phyloP scores from a whole-genome alignment of 2,888 invertebrate species.

The Diarsia dahlii region DNA sequence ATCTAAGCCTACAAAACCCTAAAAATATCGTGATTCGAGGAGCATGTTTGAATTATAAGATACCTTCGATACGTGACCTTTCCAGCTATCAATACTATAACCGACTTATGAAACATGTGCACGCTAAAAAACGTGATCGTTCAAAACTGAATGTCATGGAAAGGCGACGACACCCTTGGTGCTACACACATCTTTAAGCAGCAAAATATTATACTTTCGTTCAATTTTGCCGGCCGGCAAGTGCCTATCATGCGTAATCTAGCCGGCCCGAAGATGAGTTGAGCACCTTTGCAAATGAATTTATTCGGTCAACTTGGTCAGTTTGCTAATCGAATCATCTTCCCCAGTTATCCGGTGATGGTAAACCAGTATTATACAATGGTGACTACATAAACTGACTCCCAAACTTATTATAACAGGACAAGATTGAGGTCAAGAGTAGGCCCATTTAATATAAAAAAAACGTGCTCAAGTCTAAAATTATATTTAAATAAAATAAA shows the following conservation, averaged over 20 bases:
- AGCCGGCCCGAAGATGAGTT: not conserved
- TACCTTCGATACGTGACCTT: conserved; percentile 59
- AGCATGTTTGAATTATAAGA: conserved; percentile 44
- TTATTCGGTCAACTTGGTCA: not conserved
- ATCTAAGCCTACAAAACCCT: not conserved
- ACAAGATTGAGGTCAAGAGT: too few species aligned
- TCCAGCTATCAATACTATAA: conserved; percentile 39
- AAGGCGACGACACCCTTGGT: not conserved
- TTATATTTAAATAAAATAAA: not conserved
- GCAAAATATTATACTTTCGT: not conserved
- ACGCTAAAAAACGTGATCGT: conserved; percentile 41
- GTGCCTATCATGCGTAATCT: not conserved
- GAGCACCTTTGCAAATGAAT: not conserved
- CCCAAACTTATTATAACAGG: too few species aligned
- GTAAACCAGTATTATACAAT: not conserved
- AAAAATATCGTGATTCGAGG: conserved; percentile 26
- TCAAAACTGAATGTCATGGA: conserved; percentile 45
- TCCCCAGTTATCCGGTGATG: not conserved
- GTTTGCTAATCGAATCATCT: not conserved
- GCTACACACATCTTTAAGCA: not conserved
- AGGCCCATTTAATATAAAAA: too few species aligned
- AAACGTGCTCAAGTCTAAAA: not conserved
- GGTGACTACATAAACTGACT: not conserved
- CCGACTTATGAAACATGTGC: conserved; percentile 39
- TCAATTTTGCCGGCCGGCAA: not conserved